Base-by-base conservation (phyloP, 2,888 invertebrate species). In the Latrodectus hesperus region DNA sequence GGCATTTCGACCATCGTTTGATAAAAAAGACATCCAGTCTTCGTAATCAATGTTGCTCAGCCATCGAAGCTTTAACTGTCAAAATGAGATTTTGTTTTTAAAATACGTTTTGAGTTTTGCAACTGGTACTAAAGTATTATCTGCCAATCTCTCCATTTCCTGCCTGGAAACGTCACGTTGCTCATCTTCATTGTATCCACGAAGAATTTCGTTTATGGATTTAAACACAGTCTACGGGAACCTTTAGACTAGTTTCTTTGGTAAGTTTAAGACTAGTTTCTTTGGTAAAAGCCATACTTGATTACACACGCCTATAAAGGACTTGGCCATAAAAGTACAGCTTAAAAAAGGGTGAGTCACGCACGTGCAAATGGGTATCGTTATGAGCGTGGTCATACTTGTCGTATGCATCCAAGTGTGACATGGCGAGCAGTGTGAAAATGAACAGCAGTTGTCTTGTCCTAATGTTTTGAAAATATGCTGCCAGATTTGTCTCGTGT, bases 321-420 rank as follows among this genome's bases (percentile, higher is more conserved):
- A 84, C 1, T 14, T 70, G 26, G 1, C 83, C 83, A 16, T 52
- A 71, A 26, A 71, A 84, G 52, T 52, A 52, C 14, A 82, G n/a
- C 1, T 68, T 82, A 53, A 26, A 67, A 55, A 82, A 82, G 9
- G 16, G 26, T 9, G 81, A 82, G 2, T 82, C 55, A 16, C 68
- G 12, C 2, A 74, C 8, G 1, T 49, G 16, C 53, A 68, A 14
- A 22, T 84, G 84, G 8, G 70, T 71, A 60, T 84, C 84, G 53
- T 84, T 77, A 51, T 72, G 51, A 14, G 84, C 84, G 14, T 84
- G 77, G 4, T 53, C 22, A 14, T 76, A 77, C 52, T 64, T 71
- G n/a, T 84, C 76, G 65, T 76, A 84, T 1, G 75, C n/a, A 14
- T 84, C 76, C 76, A 38, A 77, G 14, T 84, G 83, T 0, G 77